These are phyloP conservation scores for Anthoptus insignis DNA, from an alignment of 2,888 invertebrate genomes.

Conservation along the genomic window DNA sequence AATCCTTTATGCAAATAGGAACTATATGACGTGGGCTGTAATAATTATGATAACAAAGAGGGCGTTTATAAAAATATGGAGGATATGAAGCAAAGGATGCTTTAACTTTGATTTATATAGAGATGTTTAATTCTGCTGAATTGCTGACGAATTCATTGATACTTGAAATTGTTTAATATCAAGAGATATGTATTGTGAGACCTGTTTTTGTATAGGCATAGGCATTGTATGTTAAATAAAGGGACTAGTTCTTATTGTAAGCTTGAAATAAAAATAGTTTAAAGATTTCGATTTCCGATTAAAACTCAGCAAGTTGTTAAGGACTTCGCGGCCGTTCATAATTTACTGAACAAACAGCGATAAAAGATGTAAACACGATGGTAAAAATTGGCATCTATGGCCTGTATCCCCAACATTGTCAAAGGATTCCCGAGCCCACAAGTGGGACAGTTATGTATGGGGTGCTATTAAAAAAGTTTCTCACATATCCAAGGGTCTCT, in stretches of 20 bases:
- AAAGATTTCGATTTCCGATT: conserved; percentile 10
- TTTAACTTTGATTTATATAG: not conserved
- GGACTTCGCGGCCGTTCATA: conserved; percentile 70
- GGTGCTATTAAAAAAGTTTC: no score
- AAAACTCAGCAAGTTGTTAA: conserved; percentile 63
- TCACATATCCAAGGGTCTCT: no score
- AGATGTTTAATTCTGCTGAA: no score
- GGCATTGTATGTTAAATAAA: not conserved
- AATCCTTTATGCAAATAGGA: conserved; percentile 77
- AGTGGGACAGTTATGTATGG: no score
- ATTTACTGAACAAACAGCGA: conserved; percentile 77
- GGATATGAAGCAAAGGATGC: no score
- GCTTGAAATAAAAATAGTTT: no score
- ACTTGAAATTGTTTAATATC: not conserved
- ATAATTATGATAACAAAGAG: conserved; percentile 62
- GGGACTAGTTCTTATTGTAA: not conserved
- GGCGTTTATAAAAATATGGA: conserved; percentile 47
- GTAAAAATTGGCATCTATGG: conserved; percentile 60
- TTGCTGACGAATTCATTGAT: not conserved
- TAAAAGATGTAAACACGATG: conserved; percentile 67
- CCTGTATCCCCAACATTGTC: no score
- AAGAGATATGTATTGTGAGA: no score
- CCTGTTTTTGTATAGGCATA: no score
- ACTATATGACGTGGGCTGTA: conserved; percentile 63
- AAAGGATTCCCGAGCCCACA: no score